phyloP scores from a whole-genome alignment of 2,888 invertebrate species.

The Scaptomyza reducta region DNA sequence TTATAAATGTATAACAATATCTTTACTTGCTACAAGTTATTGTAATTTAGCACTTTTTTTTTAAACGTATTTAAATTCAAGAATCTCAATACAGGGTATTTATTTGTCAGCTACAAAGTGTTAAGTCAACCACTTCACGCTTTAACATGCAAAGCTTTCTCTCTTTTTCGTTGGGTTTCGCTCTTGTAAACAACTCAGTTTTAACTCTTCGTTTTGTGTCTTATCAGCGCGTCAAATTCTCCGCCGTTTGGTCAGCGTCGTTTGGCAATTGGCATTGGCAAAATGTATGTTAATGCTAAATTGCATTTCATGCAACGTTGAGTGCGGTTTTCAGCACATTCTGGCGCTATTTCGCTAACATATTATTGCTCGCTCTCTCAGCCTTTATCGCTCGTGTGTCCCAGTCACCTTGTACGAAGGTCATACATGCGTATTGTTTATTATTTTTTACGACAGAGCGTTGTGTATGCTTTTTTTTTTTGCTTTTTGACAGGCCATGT shows the following conservation, averaged over 20 bases:
- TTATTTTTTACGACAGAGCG: conserved; percentile 50
- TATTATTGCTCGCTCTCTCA: background rate
- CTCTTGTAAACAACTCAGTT: conserved; percentile 66
- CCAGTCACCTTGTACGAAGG: conserved; percentile 86
- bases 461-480: conserved; percentile 47
- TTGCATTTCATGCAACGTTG: conserved; percentile 23
- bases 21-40: background rate
- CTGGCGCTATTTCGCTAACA: conserved; percentile 1
- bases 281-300: conserved; percentile 30
- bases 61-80: background rate
- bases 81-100: conserved; percentile 32
- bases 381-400: conserved; percentile 37
- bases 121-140: conserved; percentile 10
- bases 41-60: background rate
- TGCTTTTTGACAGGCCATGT: conserved; percentile 26
- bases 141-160: conserved; percentile 24
- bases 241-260: conserved; percentile 28
- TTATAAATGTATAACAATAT: background rate
- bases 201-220: conserved; percentile 37
- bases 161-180: conserved; percentile 17
- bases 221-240: conserved; percentile 49
- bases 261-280: conserved; percentile 32
- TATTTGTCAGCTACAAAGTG: background rate
- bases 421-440: conserved; percentile 84
- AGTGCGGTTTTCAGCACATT: conserved; percentile 19